A percentile compares a stretch with the other conserved stretches of the same genome.
These are phyloP conservation scores for Drosophila sproati DNA, from an alignment of 1,140 invertebrate genomes.

Conservation along the genomic window DNA sequence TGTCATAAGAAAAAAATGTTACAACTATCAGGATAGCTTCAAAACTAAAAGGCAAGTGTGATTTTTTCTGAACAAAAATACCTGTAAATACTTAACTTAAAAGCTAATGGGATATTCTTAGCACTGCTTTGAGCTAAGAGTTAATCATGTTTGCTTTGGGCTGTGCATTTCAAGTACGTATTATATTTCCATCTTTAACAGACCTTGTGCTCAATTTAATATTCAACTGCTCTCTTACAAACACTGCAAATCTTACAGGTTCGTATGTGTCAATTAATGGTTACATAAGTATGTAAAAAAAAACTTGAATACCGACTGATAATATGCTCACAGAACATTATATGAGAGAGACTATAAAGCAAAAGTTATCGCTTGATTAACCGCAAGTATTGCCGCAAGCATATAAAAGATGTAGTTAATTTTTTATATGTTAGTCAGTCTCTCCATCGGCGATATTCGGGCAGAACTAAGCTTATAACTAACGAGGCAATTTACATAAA, in stretches of 20 bases:
- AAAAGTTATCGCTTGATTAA: slow-evolving; percentile 27
- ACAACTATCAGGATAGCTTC: too few species aligned
- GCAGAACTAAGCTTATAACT: slow-evolving; percentile 2
- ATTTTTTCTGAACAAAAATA: too few species aligned
- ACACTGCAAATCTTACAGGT: too few species aligned
- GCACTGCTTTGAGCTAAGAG: background rate
- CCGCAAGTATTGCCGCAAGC: background rate
- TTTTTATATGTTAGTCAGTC: slow-evolving; percentile 26
- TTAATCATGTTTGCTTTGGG: background rate
- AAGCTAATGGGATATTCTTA: background rate
- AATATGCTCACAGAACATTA: too few species aligned
- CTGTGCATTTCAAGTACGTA: slow-evolving; percentile 5
- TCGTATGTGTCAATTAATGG: too few species aligned
- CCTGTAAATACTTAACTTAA: too few species aligned
- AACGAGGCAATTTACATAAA: background rate
- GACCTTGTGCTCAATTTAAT: slow-evolving; percentile 11
- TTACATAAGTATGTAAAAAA: too few species aligned
- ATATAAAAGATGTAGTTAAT: slow-evolving; percentile 30
- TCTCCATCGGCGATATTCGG: slow-evolving; percentile 12
- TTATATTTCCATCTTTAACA: slow-evolving; percentile 15
- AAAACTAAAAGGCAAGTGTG: too few species aligned
- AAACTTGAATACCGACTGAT: too few species aligned
- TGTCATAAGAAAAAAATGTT: too few species aligned
- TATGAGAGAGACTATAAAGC: background rate
- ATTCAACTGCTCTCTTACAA: slow-evolving; percentile 2